Base-by-base conservation (phyloP, 1,140 invertebrate genomes). In the Parapsyche elsis region DNA sequence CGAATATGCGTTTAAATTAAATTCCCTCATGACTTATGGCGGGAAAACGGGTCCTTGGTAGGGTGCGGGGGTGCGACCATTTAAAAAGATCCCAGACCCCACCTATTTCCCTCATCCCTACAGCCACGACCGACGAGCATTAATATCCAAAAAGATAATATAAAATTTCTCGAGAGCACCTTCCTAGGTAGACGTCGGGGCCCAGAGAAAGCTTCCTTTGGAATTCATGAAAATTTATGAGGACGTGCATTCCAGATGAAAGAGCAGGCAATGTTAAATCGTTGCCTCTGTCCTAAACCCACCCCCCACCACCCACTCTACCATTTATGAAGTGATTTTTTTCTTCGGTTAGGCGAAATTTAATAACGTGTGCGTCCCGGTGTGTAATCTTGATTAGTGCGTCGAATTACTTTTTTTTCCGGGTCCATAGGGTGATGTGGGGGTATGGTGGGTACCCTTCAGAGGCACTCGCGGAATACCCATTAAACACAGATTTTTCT, bases 101-200 rank as follows among this genome's bases (percentile, higher is more conserved):
- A 2, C 64, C 10, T 24, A 24, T 23, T 7, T 9, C 59, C 12
- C 64, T 26, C 64, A 26, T 67, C 23, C 14, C 49, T 10, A n/a
- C 19, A 30, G 16, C 57, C n/a, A 53, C n/a, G 71, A 67, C 71
- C 24, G 59, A 24, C 49, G 76, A 53, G 76, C 57, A 83, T 83
- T 83, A 79, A 83, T 83, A 83, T 79, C 81, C 57, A 76, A 81
- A 81, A 83, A 79, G 81, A 83, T 83, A 83, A 83, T 83, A 79
- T 83, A 83, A 83, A 83, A 81, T 83, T 81, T 83, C 80, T 78
- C 46, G 53, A 80, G 79, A 78, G 81, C 79, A 82, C 81, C 81
- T 82, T 82, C 64, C 79, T 53, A 12, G 49, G 49, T 53, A 16
- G 49, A 53, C 16, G 49, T 1, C n/a, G 57, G 16, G 81, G 59